Evolutionary conservation across 2,797 vertebrate genomes (phyloP).

Genomic region (Eptatretus atami): DNA sequence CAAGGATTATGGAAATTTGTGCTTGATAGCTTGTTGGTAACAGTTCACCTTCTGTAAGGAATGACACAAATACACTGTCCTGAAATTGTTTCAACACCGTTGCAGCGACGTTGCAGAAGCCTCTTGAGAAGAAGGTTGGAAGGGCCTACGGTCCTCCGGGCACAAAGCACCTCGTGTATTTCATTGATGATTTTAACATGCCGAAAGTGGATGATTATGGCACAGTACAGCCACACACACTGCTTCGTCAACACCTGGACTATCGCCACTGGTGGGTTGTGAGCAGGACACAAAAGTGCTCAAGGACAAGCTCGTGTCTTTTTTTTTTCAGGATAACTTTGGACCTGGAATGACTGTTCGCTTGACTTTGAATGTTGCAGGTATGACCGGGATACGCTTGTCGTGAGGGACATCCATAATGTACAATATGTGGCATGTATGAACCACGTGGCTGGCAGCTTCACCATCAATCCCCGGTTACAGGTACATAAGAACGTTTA

Average conservation of each 20-base stretch:
- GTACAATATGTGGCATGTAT: conserved; percentile 79
- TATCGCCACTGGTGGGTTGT: conserved; percentile 46
- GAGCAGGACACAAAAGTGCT: neutral
- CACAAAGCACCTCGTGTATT: conserved; percentile 48
- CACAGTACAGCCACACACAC: conserved; percentile 63
- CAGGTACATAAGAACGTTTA: conserved; percentile 24
- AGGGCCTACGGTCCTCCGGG: conserved; percentile 47
- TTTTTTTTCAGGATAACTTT: neutral
- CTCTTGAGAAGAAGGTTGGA: conserved; percentile 70
- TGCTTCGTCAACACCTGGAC: conserved; percentile 73
- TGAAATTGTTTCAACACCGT: no score
- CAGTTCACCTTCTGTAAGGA: no score
- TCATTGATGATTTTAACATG: conserved; percentile 87
- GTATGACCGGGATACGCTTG: conserved; percentile 63
- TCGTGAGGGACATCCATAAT: conserved; percentile 49
- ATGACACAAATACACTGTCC: no score
- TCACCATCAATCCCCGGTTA: conserved; percentile 69
- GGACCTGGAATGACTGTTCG: neutral
- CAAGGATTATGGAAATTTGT: no score
- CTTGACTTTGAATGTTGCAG: conserved; percentile 13
- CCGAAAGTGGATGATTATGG: conserved; percentile 54
- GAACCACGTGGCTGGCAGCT: conserved; percentile 69
- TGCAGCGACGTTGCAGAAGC: conserved; percentile 39
- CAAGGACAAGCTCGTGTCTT: neutral
- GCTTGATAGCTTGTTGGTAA: no score